Percentiles rank a stretch among this genome's conserved stretches.
phyloP scores from a whole-genome alignment of 64 coral and sea anemone species.

The Pocillopora verrucosa region DNA sequence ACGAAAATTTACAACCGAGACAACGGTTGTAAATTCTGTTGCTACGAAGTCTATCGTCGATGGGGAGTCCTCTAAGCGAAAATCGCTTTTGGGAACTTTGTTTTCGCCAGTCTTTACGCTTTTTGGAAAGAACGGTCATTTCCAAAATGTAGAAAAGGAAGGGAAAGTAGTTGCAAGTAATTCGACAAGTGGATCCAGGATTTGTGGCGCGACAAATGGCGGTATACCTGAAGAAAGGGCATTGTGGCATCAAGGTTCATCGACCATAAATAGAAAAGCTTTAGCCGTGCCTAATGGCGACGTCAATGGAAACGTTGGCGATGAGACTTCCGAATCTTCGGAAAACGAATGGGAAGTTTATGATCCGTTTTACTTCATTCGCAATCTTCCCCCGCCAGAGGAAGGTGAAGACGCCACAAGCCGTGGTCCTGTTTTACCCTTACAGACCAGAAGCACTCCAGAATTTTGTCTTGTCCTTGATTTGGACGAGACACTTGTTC shows the following conservation, averaged over 20 bases:
- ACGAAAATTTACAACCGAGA: conserved; percentile 92
- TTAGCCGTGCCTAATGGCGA: conserved; percentile 57
- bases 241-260: conserved; percentile 40
- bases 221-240: conserved; percentile 30
- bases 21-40: conserved; percentile 58
- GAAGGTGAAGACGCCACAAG: conserved; percentile 84
- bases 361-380: conserved; percentile 97
- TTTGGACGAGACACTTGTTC: conserved; percentile 96
- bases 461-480: conserved; percentile 96
- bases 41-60: conserved; percentile 37
- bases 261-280: conserved; percentile 53
- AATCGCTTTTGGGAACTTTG: conserved; percentile 89
- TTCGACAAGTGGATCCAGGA: conserved; percentile 22
- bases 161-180: conserved; percentile 29
- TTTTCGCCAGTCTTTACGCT: conserved; percentile 98
- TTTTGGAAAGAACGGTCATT: conserved; percentile 96
- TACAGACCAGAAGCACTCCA: conserved; percentile 91
- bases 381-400: conserved; percentile 88
- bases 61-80: conserved; percentile 54
- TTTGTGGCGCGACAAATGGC: conserved; percentile 58
- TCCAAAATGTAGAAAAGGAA: conserved; percentile 70
- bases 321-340: conserved; percentile 52
- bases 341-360: conserved; percentile 79
- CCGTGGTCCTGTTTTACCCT: conserved; percentile 89
- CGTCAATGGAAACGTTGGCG: conserved; percentile 94